phyloP scores from a whole-genome alignment of 2,113 vertebrate genomes.

The Puntigrus tetrazona region DNA sequence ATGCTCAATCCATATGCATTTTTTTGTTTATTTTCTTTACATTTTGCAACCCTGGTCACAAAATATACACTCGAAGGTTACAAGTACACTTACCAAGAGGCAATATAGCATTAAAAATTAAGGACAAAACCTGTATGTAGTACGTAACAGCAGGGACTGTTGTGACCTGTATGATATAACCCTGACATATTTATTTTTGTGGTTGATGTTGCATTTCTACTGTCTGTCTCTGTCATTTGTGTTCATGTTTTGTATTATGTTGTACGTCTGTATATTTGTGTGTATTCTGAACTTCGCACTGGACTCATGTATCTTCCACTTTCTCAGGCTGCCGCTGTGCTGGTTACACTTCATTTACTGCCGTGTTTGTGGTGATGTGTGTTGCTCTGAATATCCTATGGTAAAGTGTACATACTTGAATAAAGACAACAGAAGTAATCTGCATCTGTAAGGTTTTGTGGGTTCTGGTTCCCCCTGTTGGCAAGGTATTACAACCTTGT shows the following conservation, averaged over 20 bases:
- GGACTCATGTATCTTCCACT: not conserved
- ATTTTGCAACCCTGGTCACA: not conserved
- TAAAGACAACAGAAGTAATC: conserved; percentile 39
- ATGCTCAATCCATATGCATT: not conserved
- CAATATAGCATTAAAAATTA: not conserved
- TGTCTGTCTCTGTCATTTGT: conserved; percentile 17
- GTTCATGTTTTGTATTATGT: conserved; percentile 35
- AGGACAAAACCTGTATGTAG: not conserved
- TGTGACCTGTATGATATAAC: conserved; percentile 35
- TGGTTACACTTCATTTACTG: conserved; percentile 28
- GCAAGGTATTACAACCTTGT: not conserved
- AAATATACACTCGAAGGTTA: not conserved
- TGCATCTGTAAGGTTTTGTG: not conserved
- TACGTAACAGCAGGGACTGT: not conserved
- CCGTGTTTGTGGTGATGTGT: conserved; percentile 20
- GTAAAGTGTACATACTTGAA: conserved; percentile 42
- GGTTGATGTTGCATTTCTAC: conserved; percentile 31
- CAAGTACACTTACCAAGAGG: not conserved
- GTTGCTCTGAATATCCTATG: conserved; percentile 9
- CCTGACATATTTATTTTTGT: conserved; percentile 21
- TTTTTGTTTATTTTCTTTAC: not conserved
- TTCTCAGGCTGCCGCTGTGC: conserved; percentile 42
- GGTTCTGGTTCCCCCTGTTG: conserved; percentile 34
- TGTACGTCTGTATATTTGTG: conserved; percentile 31
- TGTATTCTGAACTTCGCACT: conserved; percentile 34